Evolutionary conservation across 2,113 vertebrate species (phyloP).

Genomic region (Sturnira hondurensis): DNA sequence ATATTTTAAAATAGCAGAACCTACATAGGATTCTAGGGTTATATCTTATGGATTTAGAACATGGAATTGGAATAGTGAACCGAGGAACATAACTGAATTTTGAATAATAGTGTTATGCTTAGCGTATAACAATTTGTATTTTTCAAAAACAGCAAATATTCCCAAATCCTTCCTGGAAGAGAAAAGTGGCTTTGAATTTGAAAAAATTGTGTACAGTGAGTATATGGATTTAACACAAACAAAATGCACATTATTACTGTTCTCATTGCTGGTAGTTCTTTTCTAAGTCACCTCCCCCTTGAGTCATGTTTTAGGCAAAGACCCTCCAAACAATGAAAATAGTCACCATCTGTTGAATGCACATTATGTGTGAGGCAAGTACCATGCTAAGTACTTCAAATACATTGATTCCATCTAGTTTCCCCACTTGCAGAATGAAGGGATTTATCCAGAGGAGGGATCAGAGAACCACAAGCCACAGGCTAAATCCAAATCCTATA

Average conservation of each 20-base stretch:
- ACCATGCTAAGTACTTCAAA: neutral
- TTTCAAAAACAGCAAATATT: neutral
- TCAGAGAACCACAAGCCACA: neutral
- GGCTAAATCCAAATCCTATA: neutral
- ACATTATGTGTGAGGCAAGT: neutral
- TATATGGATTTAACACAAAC: neutral
- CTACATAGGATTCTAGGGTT: neutral
- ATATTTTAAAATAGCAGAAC: neutral
- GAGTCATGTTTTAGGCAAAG: neutral
- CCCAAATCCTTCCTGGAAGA: neutral
- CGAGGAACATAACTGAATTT: neutral
- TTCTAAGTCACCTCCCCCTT: neutral
- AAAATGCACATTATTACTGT: neutral
- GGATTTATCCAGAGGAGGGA: neutral
- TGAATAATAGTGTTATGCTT: neutral
- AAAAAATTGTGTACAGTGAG: neutral
- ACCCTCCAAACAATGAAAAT: neutral
- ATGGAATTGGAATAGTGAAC: neutral
- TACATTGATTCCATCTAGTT: neutral
- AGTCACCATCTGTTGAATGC: neutral
- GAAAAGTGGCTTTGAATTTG: neutral
- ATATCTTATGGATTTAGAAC: neutral
- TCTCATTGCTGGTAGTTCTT: neutral
- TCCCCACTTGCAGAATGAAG: neutral
- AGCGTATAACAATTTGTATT: neutral